Evolutionary conservation across 1,140 invertebrate genomes (phyloP).

Genomic region (Holcopasites calliopsidis): DNA sequence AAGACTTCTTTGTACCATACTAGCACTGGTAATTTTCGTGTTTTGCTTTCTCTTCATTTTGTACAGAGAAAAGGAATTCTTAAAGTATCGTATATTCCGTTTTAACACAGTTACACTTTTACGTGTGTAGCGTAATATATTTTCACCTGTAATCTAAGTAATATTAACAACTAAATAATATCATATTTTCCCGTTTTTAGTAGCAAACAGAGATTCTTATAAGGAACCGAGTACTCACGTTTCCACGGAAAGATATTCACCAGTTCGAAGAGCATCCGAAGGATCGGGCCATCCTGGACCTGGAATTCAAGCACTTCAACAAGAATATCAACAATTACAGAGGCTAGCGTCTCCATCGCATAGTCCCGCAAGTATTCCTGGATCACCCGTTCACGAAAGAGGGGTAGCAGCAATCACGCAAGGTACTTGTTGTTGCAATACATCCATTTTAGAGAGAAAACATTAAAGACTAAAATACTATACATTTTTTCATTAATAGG

Average conservation of each 20-base stretch:
- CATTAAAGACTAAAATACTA: neutral
- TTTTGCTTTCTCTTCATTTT: constrained; percentile 53
- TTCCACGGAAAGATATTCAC: constrained; percentile 90
- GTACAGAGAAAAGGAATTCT: constrained; percentile 18
- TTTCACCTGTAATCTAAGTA: neutral
- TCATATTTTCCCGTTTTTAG: constrained; percentile 46
- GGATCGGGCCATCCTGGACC: constrained; percentile 82
- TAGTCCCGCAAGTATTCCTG: constrained; percentile 81
- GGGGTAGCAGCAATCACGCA: constrained; percentile 88
- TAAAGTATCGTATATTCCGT: neutral
- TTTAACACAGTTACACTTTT: neutral
- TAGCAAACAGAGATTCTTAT: constrained; percentile 76
- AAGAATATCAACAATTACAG: constrained; percentile 87
- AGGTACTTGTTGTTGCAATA: constrained; percentile 78
- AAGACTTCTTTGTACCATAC: constrained; percentile 77
- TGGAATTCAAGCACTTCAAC: constrained; percentile 83
- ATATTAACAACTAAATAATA: neutral
- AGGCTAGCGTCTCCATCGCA: constrained; percentile 79
- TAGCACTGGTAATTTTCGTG: constrained; percentile 75
- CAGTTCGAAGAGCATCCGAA: constrained; percentile 93
- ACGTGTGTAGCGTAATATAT: neutral
- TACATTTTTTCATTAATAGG: constrained; percentile 55
- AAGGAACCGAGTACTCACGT: constrained; percentile 77
- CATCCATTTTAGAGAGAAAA: neutral
- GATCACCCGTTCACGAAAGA: constrained; percentile 85